Conservation (phyloP, 2,797 vertebrate species). For the Muscicapa striata region DNA sequence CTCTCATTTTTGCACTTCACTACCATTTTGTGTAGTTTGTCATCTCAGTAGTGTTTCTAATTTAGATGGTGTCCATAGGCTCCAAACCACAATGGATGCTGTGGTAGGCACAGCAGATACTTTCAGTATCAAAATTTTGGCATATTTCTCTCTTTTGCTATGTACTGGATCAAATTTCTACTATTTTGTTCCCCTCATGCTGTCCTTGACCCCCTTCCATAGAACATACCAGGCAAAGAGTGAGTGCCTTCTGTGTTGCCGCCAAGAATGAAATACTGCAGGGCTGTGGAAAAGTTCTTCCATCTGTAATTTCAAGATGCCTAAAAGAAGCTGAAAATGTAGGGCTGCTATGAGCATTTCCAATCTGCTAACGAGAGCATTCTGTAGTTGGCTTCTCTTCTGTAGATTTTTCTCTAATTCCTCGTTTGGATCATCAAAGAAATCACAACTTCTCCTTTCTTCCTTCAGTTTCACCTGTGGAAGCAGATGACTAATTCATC, state of each 20-base stretch:
- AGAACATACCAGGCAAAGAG: background rate
- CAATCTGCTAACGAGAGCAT: background rate
- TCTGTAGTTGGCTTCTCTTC: background rate
- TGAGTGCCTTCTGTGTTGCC: background rate
- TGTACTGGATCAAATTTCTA: background rate
- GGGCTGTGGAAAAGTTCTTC: background rate
- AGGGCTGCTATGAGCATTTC: background rate
- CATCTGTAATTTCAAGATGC: background rate
- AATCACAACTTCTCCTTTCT: background rate
- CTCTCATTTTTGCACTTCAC: background rate
- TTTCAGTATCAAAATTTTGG: background rate
- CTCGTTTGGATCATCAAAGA: background rate
- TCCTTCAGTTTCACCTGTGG: background rate
- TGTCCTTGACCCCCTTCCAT: background rate
- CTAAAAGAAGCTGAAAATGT: background rate
- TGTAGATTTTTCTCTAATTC: background rate
- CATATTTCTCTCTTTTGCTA: background rate
- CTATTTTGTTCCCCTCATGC: background rate
- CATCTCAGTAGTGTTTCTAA: background rate
- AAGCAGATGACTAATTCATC: background rate
- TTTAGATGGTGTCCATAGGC: background rate
- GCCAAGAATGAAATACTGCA: background rate
- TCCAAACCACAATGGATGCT: background rate
- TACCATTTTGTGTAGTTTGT: background rate
- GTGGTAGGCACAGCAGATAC: background rate